These are phyloP conservation scores for Argya squamiceps DNA, from an alignment of 2,797 vertebrate species.

Conservation along the genomic window DNA sequence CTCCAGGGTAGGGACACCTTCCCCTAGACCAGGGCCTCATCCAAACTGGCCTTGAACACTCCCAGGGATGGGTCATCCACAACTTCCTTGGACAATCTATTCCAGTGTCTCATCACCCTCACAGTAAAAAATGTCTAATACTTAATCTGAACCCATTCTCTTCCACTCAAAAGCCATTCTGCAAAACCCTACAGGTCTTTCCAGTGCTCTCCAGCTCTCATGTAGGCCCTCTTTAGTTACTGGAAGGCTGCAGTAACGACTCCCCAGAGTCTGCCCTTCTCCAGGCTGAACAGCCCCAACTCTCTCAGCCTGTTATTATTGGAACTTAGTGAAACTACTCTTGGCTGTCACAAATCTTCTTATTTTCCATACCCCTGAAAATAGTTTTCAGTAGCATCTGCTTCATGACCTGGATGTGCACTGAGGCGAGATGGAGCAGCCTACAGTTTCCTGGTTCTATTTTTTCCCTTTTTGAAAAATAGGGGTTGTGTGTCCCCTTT, in stretches of 20 bases:
- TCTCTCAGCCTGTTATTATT: not conserved
- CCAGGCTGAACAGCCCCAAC: not conserved
- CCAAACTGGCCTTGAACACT: not conserved
- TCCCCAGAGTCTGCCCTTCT: not conserved
- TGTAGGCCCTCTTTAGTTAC: not conserved
- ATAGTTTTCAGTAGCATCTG: not conserved
- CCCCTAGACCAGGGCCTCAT: not conserved
- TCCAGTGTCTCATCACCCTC: not conserved
- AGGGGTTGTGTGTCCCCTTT: not conserved
- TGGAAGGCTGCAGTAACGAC: not conserved
- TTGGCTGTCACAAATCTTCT: not conserved
- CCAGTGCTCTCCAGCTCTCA: not conserved
- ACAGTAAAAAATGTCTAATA: not conserved
- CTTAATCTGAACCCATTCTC: not conserved
- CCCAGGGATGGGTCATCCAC: not conserved
- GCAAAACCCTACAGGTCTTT: not conserved
- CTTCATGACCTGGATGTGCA: not conserved
- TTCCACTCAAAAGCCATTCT: not conserved
- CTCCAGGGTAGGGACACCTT: not conserved
- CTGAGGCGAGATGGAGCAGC: not conserved
- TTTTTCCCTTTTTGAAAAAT: not conserved
- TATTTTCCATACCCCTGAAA: not conserved
- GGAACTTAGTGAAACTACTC: not conserved
- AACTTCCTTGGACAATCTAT: not conserved
- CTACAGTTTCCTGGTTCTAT: not conserved